Conservation (phyloP, 2,888 invertebrate species). For the Mimas tiliae region DNA sequence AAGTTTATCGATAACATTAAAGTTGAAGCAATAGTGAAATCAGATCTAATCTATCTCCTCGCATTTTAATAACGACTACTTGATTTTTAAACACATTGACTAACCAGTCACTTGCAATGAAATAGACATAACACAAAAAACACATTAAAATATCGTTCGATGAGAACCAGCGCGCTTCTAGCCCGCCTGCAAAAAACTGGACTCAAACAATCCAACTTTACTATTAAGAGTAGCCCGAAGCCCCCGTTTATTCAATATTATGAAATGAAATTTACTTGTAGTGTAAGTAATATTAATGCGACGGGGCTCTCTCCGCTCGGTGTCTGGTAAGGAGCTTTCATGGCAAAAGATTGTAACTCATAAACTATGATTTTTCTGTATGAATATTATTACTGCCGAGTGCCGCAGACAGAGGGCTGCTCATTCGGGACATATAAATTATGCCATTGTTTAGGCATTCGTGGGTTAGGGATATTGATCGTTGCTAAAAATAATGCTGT, state of each 20-base stretch:
- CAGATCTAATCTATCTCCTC: too few species aligned
- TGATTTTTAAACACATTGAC: neutral
- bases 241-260: constrained; percentile 57
- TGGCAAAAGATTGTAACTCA: constrained; percentile 68
- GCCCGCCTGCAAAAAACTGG: constrained; percentile 8
- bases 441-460: constrained; percentile 22
- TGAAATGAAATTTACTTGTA: constrained; percentile 66
- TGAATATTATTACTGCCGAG: constrained; percentile 72
- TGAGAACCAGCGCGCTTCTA: neutral
- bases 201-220: constrained; percentile 27
- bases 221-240: constrained; percentile 37
- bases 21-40: too few species aligned
- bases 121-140: neutral
- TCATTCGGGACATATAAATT: constrained; percentile 26
- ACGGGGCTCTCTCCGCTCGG: constrained; percentile 46
- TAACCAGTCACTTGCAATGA: neutral
- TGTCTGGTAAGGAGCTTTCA: constrained; percentile 66
- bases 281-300: constrained; percentile 73
- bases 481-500: constrained; percentile 8
- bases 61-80: too few species aligned
- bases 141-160: neutral
- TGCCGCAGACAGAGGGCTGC: constrained; percentile 52
- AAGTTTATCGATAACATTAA: too few species aligned
- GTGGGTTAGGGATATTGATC: constrained; percentile 18
- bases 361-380: constrained; percentile 80